Percentiles rank a stretch among this genome's conserved stretches.
Evolutionary conservation across 2,113 vertebrate genomes (phyloP).

Genomic region (Grantiella picta): DNA sequence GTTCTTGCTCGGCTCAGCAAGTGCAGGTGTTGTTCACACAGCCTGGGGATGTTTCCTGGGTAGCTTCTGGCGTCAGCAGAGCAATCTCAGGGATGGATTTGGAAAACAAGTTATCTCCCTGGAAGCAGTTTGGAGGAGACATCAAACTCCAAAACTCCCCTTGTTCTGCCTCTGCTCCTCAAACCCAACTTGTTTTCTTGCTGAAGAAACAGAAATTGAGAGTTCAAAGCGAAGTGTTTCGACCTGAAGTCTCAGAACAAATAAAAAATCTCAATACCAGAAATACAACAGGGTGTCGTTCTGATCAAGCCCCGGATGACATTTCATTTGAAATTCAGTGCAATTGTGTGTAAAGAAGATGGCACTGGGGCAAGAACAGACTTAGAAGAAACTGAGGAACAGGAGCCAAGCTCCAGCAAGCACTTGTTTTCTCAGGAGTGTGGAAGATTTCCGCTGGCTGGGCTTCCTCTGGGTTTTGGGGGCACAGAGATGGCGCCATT

Average conservation of each 20-base stretch:
- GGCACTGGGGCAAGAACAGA: background rate
- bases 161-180: background rate
- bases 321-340: background rate
- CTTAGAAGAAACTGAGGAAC: background rate
- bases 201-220: background rate
- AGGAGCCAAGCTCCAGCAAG: background rate
- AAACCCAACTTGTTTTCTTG: background rate
- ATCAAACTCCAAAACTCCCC: background rate
- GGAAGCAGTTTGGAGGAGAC: background rate
- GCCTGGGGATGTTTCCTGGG: background rate
- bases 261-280: background rate
- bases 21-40: background rate
- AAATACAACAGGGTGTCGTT: background rate
- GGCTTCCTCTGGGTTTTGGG: slow-evolving; percentile 2
- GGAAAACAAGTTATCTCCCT: background rate
- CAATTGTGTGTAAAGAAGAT: background rate
- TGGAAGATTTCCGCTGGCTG: slow-evolving; percentile 40
- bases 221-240: background rate
- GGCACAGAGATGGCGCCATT: background rate
- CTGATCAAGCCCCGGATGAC: background rate
- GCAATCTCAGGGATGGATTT: background rate
- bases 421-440: slow-evolving; percentile 1
- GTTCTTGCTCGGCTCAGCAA: background rate
- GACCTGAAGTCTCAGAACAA: background rate
- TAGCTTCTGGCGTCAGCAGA: background rate